Conservation (phyloP, 2,797 vertebrate species). For the Pangasius sanitwongsei region DNA sequence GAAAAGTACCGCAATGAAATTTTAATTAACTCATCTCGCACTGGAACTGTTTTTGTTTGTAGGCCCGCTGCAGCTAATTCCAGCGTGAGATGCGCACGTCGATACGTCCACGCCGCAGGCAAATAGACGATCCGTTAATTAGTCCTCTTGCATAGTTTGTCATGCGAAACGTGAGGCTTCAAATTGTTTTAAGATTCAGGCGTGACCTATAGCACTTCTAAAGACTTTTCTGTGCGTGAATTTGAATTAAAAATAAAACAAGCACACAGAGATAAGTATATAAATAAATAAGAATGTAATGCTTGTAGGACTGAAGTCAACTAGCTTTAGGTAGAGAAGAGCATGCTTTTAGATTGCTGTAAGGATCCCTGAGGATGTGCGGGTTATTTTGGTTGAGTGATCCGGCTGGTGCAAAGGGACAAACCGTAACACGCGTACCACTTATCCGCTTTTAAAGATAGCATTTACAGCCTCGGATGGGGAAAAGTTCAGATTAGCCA, state of each 20-base stretch:
- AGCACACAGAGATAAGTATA: neutral
- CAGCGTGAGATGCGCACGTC: neutral
- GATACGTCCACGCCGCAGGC: neutral
- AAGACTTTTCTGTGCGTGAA: neutral
- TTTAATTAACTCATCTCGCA: constrained; percentile 29
- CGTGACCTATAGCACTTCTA: neutral
- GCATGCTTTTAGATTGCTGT: constrained; percentile 27
- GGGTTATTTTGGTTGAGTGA: constrained; percentile 20
- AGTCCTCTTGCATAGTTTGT: neutral
- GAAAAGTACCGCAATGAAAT: constrained; percentile 7
- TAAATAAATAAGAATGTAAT: neutral
- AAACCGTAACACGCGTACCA: neutral
- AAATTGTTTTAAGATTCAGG: neutral
- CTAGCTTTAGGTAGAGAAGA: neutral
- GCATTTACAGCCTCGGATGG: neutral
- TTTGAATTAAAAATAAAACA: neutral
- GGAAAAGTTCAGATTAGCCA: neutral
- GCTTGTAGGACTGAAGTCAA: neutral
- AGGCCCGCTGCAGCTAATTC: neutral
- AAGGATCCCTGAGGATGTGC: constrained; percentile 11
- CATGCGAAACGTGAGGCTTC: neutral
- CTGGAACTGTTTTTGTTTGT: neutral
- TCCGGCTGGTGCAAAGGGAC: neutral
- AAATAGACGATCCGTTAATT: neutral
- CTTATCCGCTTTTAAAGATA: neutral